Conservation (phyloP, 2,888 invertebrate species). For the Clitarchus hookeri region DNA sequence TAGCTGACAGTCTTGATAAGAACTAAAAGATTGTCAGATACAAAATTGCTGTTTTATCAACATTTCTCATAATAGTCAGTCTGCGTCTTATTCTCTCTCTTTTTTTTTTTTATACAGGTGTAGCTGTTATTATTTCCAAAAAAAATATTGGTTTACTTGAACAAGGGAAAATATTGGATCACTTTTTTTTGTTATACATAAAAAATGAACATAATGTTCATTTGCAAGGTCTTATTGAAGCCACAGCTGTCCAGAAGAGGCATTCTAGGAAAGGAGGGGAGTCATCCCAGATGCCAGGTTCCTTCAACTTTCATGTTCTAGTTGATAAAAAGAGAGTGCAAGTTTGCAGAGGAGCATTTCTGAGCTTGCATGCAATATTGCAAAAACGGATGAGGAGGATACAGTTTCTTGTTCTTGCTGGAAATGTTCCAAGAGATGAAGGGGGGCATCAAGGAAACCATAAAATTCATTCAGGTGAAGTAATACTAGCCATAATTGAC, state of each 20-base stretch:
- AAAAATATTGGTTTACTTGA: not conserved
- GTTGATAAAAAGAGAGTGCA: not conserved
- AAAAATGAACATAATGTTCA: constrained; percentile 24
- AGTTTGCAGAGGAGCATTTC: not conserved
- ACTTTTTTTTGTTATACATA: not conserved
- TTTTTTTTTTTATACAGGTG: too few relatives aligned
- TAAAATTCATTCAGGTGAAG: not conserved
- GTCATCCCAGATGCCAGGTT: not conserved
- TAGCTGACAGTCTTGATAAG: too few relatives aligned
- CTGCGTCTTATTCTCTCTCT: too few relatives aligned
- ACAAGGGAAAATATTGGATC: not conserved
- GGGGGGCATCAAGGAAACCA: constrained; percentile 18
- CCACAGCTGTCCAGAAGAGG: not conserved
- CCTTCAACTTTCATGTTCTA: not conserved
- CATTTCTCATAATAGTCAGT: too few relatives aligned
- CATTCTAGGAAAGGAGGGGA: not conserved
- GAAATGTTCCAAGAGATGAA: constrained; percentile 3
- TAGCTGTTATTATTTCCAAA: not conserved
- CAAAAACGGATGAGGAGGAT: not conserved
- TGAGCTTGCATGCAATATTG: not conserved
- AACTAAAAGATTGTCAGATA: too few relatives aligned
- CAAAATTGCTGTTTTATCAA: too few relatives aligned
- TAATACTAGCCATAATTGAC: not conserved
- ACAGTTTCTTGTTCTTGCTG: constrained; percentile 10
- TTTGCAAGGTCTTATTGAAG: constrained; percentile 9